Evolutionary conservation across 2,113 vertebrate species (phyloP).

Genomic region (Bubo scandiacus): DNA sequence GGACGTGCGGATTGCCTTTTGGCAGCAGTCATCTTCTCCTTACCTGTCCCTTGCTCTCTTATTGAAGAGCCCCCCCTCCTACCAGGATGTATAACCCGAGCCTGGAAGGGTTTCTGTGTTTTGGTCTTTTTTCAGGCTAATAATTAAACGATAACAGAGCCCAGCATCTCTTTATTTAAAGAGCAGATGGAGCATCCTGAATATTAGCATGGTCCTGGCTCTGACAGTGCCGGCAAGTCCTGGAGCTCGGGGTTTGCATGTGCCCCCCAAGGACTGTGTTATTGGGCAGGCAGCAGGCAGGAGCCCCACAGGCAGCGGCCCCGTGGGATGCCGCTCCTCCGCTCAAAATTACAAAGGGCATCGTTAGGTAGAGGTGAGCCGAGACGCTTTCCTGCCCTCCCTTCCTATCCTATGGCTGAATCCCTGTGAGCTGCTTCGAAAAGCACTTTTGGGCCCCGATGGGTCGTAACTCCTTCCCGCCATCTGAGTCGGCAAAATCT

Average conservation of each 20-base stretch:
- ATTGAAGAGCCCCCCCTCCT: neutral
- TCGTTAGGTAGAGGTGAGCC: fast-evolving
- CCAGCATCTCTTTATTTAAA: slow-evolving; percentile 21
- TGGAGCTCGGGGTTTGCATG: neutral
- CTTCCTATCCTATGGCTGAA: neutral
- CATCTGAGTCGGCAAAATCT: neutral
- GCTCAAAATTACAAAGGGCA: neutral
- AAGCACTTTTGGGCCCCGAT: fast-evolving
- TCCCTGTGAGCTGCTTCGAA: fast-evolving
- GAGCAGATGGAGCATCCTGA: slow-evolving; percentile 49
- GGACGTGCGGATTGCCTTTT: neutral
- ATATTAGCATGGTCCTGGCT: neutral
- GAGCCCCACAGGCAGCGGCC: neutral
- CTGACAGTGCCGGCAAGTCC: neutral
- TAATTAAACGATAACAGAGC: slow-evolving; percentile 38
- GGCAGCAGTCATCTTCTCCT: neutral
- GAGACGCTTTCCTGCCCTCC: neutral
- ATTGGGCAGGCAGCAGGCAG: neutral
- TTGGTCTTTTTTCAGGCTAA: neutral
- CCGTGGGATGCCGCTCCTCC: fast-evolving
- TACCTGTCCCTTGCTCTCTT: neutral
- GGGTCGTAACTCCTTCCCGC: fast-evolving
- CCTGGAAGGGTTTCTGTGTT: neutral
- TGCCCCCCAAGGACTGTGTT: neutral
- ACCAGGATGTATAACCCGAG: neutral